Percentiles rank a stretch among this genome's conserved stretches.
Evolutionary conservation across 2,888 invertebrate species (phyloP).

Genomic region (Rhorus exstirpatorius): DNA sequence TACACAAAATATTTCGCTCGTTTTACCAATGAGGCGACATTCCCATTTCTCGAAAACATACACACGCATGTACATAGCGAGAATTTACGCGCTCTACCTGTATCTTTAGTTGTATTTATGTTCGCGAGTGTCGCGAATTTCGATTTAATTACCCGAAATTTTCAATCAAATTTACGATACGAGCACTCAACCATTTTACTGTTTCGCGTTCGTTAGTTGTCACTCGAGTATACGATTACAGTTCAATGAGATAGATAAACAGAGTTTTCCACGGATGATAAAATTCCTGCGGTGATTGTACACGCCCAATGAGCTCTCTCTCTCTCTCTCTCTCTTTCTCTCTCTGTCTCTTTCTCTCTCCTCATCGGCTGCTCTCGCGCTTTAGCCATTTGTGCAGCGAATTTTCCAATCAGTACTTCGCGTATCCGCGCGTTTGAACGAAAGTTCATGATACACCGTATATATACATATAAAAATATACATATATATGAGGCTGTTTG

Average conservation of each 20-base stretch:
- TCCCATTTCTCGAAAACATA: not conserved
- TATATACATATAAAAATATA: conserved; percentile 4
- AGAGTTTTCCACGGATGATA: conserved; percentile 53
- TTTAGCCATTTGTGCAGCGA: conserved; percentile 26
- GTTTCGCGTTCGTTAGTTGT: conserved; percentile 39
- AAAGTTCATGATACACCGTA: conserved; percentile 19
- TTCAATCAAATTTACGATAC: conserved; percentile 55
- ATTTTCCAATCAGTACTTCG: conserved; percentile 23
- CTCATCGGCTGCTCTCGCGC: not conserved
- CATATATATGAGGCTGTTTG: conserved; percentile 22
- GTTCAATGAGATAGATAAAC: conserved; percentile 57
- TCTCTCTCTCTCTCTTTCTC: not conserved
- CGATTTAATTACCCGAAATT: conserved; percentile 66
- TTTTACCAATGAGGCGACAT: conserved; percentile 37
- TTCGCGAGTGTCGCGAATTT: conserved; percentile 28
- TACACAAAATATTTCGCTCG: conserved; percentile 7
- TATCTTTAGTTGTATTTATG: not conserved
- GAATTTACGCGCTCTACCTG: not conserved
- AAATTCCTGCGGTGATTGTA: conserved; percentile 38
- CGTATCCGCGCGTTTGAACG: conserved; percentile 19
- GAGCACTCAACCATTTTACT: conserved; percentile 3
- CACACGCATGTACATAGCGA: not conserved
- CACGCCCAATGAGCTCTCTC: conserved; percentile 11
- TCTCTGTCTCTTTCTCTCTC: not conserved
- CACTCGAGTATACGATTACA: conserved; percentile 37